Evolutionary conservation across 30 jellyfish, hydroid and myxozoan species (phyloP).

Genomic region (Aurelia aurita complex sp. Pacific): DNA sequence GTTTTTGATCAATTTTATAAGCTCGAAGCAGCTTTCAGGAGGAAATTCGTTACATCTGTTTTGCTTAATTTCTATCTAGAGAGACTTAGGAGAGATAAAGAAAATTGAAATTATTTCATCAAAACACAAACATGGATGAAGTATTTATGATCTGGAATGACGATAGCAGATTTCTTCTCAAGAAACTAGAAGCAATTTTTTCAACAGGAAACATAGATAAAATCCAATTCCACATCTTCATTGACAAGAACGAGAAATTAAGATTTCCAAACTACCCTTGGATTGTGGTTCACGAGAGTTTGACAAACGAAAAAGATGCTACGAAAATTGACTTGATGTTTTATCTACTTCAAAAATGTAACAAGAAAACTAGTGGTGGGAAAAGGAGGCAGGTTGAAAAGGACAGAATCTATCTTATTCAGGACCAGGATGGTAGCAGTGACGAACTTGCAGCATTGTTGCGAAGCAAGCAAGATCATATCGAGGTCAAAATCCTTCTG

Average conservation of each 20-base stretch:
- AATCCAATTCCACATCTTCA: conserved; percentile 24
- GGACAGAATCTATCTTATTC: conserved; percentile 25
- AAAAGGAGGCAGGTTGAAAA: neutral
- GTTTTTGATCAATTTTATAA: too few relatives aligned
- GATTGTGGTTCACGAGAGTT: conserved; percentile 36
- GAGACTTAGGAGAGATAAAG: too few relatives aligned
- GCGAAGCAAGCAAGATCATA: neutral
- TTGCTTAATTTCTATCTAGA: too few relatives aligned
- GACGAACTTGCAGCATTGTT: conserved; percentile 21
- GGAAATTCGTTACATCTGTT: too few relatives aligned
- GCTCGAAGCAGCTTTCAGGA: too few relatives aligned
- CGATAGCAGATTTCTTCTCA: neutral
- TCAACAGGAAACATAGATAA: neutral
- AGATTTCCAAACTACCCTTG: conserved; percentile 1
- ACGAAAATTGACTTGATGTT: conserved; percentile 21
- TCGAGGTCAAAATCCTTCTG: conserved; percentile 11
- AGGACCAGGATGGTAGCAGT: neutral
- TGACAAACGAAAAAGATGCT: conserved; percentile 26
- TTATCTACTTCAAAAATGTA: conserved; percentile 21
- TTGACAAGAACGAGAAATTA: neutral
- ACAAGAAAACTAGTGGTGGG: neutral
- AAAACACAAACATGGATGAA: conserved; percentile 29
- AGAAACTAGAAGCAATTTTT: neutral
- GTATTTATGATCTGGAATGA: conserved; percentile 35
- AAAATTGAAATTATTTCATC: too few relatives aligned